Percentiles rank a stretch among this genome's conserved stretches.
Conservation (phyloP, 2,113 vertebrate genomes). For the Scomber japonicus region DNA sequence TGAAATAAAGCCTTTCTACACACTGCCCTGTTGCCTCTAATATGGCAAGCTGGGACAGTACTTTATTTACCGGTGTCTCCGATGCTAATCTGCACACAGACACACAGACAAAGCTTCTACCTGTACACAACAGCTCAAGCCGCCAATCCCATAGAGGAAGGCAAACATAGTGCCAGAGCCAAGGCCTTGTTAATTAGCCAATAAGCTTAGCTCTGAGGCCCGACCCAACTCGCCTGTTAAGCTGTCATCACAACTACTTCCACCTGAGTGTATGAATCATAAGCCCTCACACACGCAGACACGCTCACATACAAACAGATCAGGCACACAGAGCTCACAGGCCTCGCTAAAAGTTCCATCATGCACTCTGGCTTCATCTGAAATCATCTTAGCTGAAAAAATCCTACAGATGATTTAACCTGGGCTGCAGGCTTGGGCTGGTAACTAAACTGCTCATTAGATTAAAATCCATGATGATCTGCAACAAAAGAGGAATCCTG, state of each 20-base stretch:
- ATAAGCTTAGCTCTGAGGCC: slow-evolving; percentile 58
- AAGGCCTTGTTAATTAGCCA: slow-evolving; percentile 64
- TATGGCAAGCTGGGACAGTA: slow-evolving; percentile 1
- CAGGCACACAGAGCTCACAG: neutral
- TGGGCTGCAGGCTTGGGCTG: neutral
- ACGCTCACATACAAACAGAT: slow-evolving; percentile 22
- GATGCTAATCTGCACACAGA: neutral
- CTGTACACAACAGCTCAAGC: slow-evolving; percentile 58
- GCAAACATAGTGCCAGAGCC: slow-evolving; percentile 67
- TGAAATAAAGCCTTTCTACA: neutral
- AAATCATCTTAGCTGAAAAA: slow-evolving; percentile 19
- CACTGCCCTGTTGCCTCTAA: neutral
- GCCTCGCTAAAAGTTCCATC: neutral
- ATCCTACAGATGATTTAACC: slow-evolving; percentile 25
- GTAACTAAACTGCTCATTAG: neutral
- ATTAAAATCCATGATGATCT: neutral
- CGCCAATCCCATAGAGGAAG: slow-evolving; percentile 50
- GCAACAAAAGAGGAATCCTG: slow-evolving; percentile 7
- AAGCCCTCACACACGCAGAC: slow-evolving; percentile 22
- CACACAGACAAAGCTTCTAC: slow-evolving; percentile 30
- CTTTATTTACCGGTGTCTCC: neutral
- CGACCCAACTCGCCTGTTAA: slow-evolving; percentile 60
- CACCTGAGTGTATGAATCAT: slow-evolving; percentile 55
- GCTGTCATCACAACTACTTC: slow-evolving; percentile 67
- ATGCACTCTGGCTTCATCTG: slow-evolving; percentile 20